Conservation (phyloP, 2,888 invertebrate species). For the Ganaspis brasiliensis region DNA sequence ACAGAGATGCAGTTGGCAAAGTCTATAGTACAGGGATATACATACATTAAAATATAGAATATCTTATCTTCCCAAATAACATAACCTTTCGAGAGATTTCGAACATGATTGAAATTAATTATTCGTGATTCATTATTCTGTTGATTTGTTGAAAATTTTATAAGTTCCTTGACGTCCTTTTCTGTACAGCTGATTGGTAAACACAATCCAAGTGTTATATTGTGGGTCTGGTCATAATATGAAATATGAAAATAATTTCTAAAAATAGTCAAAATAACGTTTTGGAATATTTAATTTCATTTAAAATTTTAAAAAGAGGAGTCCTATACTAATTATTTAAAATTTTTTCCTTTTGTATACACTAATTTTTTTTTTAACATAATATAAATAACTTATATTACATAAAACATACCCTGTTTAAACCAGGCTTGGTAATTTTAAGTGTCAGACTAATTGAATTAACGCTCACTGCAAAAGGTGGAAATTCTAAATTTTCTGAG, state of each 20-base stretch:
- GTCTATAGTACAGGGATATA: constrained; percentile 31
- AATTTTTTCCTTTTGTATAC: too few species aligned
- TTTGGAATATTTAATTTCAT: too few species aligned
- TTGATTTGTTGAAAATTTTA: constrained; percentile 81
- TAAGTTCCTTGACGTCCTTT: constrained; percentile 80
- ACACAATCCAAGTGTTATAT: constrained; percentile 77
- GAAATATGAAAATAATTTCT: constrained; percentile 8
- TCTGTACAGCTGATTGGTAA: constrained; percentile 81
- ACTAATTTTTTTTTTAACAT: too few species aligned
- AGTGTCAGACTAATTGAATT: constrained; percentile 65
- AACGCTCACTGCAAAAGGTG: constrained; percentile 67
- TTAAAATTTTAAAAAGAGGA: too few species aligned
- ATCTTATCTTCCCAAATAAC: constrained; percentile 64
- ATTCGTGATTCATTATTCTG: constrained; percentile 79
- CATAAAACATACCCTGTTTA: constrained; percentile 62
- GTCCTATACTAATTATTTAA: too few species aligned
- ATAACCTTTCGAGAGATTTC: constrained; percentile 69
- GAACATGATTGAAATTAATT: constrained; percentile 62
- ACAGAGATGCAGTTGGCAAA: constrained; percentile 31
- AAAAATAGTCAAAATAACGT: too few species aligned
- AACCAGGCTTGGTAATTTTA: constrained; percentile 55
- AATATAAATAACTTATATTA: too few species aligned
- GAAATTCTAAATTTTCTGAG: constrained; percentile 46
- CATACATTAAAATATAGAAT: constrained; percentile 68
- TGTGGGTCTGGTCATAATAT: constrained; percentile 60